Evolutionary conservation across 2,888 invertebrate species (phyloP).

Genomic region (Parnassius smintheus): DNA sequence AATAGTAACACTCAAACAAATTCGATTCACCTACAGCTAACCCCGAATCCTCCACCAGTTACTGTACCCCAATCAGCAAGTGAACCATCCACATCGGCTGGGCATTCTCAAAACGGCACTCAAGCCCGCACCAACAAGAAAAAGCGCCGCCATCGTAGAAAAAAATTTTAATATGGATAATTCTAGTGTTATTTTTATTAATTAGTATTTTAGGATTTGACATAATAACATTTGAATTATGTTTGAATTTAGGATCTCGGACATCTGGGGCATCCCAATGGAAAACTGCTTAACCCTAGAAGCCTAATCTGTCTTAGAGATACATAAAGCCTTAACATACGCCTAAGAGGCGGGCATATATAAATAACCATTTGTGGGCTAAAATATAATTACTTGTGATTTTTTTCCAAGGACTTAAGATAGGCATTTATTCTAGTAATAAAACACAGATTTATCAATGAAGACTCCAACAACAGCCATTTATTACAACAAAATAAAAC

Average conservation of each 20-base stretch:
- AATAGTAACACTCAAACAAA: constrained; percentile 36
- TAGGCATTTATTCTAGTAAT: too few relatives aligned
- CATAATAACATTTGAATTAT: constrained; percentile 44
- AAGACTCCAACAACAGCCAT: too few relatives aligned
- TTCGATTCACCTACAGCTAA: constrained; percentile 29
- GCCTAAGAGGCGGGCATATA: too few relatives aligned
- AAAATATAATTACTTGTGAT: too few relatives aligned
- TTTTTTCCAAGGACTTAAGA: too few relatives aligned
- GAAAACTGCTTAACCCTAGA: constrained; percentile 34
- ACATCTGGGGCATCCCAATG: constrained; percentile 47
- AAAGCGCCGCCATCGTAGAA: constrained; percentile 68
- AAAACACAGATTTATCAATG: too few relatives aligned
- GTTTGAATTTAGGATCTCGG: constrained; percentile 49
- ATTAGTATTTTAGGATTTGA: constrained; percentile 37
- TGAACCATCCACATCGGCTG: constrained; percentile 41
- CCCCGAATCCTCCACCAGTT: constrained; percentile 23
- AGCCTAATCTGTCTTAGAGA: too few relatives aligned
- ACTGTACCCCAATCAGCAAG: constrained; percentile 16
- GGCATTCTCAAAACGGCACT: constrained; percentile 40
- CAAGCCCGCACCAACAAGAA: constrained; percentile 55
- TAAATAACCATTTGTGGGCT: too few relatives aligned
- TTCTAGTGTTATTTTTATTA: constrained; percentile 33
- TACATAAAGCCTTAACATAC: too few relatives aligned
- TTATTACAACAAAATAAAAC: too few relatives aligned
- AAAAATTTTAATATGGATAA: constrained; percentile 40